Percentiles rank a stretch among this genome's conserved stretches.
phyloP scores from a whole-genome alignment of 2,888 invertebrate species.

The Pandemis corylana region DNA sequence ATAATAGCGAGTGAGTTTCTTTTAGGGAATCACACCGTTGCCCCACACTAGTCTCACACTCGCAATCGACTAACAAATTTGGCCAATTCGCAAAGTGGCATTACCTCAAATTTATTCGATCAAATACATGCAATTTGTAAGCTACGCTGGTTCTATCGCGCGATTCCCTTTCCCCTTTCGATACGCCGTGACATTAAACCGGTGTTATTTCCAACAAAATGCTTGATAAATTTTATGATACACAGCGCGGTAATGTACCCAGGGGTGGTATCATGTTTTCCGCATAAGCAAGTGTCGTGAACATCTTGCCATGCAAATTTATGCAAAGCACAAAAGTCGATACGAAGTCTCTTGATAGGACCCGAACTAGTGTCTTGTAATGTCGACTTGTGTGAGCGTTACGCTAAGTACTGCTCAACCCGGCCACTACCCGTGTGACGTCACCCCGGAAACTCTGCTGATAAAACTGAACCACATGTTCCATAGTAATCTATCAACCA shows the following conservation, averaged over 20 bases:
- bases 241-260: conserved; percentile 51
- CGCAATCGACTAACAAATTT: conserved; percentile 26
- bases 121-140: conserved; percentile 39
- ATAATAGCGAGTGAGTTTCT: no score
- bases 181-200: conserved; percentile 43
- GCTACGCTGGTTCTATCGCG: conserved; percentile 33
- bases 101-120: conserved; percentile 21
- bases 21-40: no score
- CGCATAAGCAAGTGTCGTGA: conserved; percentile 50
- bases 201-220: conserved; percentile 49
- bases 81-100: conserved; percentile 25
- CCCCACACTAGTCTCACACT: no score
- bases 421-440: neutral
- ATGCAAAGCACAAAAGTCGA: conserved; percentile 80
- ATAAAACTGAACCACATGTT: conserved; percentile 1
- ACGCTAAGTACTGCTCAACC: neutral
- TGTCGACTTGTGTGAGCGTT: conserved; percentile 17
- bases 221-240: conserved; percentile 57
- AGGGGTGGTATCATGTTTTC: conserved; percentile 54
- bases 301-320: conserved; percentile 78
- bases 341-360: conserved; percentile 69
- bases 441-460: conserved; percentile 6
- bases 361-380: conserved; percentile 56
- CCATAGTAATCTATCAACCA: neutral
- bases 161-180: conserved; percentile 35